These are phyloP conservation scores for Podiceps cristatus DNA, from an alignment of 2,113 vertebrate species.

Conservation along the genomic window DNA sequence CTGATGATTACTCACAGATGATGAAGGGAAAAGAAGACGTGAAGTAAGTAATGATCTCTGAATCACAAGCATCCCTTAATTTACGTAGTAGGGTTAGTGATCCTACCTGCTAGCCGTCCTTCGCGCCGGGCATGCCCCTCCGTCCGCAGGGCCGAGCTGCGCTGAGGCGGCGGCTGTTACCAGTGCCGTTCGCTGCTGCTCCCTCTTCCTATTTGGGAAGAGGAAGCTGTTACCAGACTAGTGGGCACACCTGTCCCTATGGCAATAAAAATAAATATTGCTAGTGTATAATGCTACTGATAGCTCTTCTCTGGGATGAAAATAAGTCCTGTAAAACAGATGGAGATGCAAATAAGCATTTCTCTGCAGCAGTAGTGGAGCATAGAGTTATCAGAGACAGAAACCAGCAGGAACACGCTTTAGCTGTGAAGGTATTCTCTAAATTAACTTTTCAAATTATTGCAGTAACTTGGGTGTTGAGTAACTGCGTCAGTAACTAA, in stretches of 20 bases:
- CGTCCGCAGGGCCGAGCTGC: neutral
- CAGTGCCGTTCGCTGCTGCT: neutral
- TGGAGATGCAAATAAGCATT: conserved; percentile 46
- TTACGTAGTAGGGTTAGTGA: neutral
- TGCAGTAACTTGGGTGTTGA: neutral
- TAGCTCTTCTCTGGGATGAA: neutral
- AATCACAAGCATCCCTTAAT: neutral
- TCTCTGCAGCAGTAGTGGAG: neutral
- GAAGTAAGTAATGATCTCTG: neutral
- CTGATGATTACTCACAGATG: neutral
- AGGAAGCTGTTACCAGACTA: neutral
- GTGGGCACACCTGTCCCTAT: neutral
- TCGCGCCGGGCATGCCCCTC: neutral
- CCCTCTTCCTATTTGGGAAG: neutral
- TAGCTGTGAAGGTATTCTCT: neutral
- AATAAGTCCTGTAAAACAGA: neutral
- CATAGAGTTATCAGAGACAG: neutral
- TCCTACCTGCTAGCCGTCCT: conserved; percentile 52
- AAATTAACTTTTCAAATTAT: neutral
- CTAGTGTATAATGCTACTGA: neutral
- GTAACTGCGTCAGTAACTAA: neutral
- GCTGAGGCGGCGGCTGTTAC: neutral
- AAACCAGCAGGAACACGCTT: neutral
- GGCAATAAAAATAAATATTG: neutral
- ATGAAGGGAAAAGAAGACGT: neutral